These are phyloP conservation scores for Cerastis leucographa DNA, from an alignment of 2,888 invertebrate species.

Conservation along the genomic window DNA sequence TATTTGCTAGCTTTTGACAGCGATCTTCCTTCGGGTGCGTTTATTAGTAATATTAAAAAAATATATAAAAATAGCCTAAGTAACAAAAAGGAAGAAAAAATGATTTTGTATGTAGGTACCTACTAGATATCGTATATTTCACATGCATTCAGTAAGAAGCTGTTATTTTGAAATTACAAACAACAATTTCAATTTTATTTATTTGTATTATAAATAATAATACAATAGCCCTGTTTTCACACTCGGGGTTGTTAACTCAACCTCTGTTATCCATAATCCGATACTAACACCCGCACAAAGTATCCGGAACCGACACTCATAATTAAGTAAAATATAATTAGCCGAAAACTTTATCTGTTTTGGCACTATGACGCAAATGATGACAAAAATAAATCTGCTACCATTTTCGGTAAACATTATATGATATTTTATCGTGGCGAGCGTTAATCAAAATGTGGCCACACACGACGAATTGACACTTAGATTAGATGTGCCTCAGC, in stretches of 20 bases:
- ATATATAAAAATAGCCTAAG: too few species aligned
- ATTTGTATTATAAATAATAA: too few species aligned
- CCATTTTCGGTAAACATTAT: constrained; percentile 72
- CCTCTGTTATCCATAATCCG: constrained; percentile 25
- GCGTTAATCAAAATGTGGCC: constrained; percentile 69
- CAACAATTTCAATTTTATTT: too few species aligned
- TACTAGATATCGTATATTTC: too few species aligned
- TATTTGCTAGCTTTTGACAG: neutral
- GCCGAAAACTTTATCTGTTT: constrained; percentile 68
- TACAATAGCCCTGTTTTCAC: constrained; percentile 23
- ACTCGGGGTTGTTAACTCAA: constrained; percentile 20
- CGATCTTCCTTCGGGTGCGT: too few species aligned
- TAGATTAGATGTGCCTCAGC: constrained; percentile 2
- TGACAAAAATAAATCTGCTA: constrained; percentile 70
- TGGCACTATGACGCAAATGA: constrained; percentile 81
- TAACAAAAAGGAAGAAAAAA: too few species aligned
- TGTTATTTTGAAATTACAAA: too few species aligned
- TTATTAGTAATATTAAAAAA: too few species aligned
- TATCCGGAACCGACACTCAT: constrained; percentile 37
- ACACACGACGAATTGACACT: constrained; percentile 72
- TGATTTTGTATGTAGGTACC: too few species aligned
- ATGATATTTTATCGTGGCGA: constrained; percentile 65
- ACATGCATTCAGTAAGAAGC: too few species aligned
- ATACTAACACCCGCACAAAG: constrained; percentile 8
- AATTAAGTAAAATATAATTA: constrained; percentile 50